phyloP scores from a whole-genome alignment of 2,888 invertebrate species.

The Acrobasis consociella region DNA sequence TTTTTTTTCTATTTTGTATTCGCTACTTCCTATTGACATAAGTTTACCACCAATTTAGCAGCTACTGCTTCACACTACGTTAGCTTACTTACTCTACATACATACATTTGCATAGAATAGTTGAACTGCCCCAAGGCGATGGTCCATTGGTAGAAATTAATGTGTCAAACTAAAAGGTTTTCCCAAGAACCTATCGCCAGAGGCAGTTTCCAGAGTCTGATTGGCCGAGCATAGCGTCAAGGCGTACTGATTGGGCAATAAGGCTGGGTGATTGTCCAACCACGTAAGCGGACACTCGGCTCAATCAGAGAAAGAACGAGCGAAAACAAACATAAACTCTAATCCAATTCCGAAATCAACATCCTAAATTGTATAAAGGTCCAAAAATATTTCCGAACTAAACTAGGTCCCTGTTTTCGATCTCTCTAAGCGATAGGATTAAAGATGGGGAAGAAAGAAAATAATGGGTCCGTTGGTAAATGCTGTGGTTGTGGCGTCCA shows the following conservation, averaged over 20 bases:
- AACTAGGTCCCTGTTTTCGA: slow-evolving; percentile 78
- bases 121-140: slow-evolving; percentile 57
- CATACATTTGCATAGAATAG: slow-evolving; percentile 72
- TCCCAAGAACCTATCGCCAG: slow-evolving; percentile 56
- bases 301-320: slow-evolving; percentile 58
- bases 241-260: slow-evolving; percentile 86
- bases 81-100: slow-evolving; percentile 80
- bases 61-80: slow-evolving; percentile 66
- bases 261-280: slow-evolving; percentile 89
- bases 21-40: slow-evolving; percentile 78
- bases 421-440: slow-evolving; percentile 47
- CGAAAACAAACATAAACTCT: slow-evolving; percentile 39
- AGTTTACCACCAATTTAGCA: slow-evolving; percentile 80
- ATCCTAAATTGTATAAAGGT: slow-evolving; percentile 66
- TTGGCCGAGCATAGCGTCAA: slow-evolving; percentile 65
- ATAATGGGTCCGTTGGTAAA: slow-evolving; percentile 69
- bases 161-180: slow-evolving; percentile 40
- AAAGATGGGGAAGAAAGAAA: slow-evolving; percentile 46
- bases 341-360: slow-evolving; percentile 39
- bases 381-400: slow-evolving; percentile 76
- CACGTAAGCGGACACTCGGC: slow-evolving; percentile 82
- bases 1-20: slow-evolving; percentile 68
- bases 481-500: slow-evolving; percentile 67
- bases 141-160: slow-evolving; percentile 54
- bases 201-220: slow-evolving; percentile 64